A percentile compares a stretch with the other conserved stretches of the same genome.
Conservation (phyloP, 2,888 invertebrate genomes). For the Rhyacophila evoluta region DNA sequence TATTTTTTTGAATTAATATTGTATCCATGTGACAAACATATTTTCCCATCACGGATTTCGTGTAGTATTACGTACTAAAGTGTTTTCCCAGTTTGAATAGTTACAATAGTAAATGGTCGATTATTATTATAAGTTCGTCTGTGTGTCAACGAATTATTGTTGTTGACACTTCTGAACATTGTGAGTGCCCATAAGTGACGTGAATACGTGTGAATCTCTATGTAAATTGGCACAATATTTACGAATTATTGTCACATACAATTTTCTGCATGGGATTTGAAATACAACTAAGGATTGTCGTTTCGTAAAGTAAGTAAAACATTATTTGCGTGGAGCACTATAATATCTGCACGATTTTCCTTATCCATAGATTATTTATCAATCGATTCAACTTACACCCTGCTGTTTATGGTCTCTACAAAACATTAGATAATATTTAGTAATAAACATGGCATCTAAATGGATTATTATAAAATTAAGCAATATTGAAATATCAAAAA, state of each 20-base stretch:
- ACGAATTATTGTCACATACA: neutral
- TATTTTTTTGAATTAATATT: neutral
- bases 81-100: neutral
- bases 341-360: conserved; percentile 1
- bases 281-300: neutral
- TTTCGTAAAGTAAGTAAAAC: neutral
- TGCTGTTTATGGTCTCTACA: no score
- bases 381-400: no score
- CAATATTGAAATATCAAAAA: no score
- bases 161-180: conserved; percentile 9
- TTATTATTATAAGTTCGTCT: neutral
- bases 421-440: no score
- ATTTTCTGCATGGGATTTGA: neutral
- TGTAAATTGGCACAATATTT: conserved; percentile 7
- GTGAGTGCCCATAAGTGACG: neutral
- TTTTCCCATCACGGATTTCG: no score
- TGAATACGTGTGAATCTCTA: conserved; percentile 19
- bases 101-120: neutral
- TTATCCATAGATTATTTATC: no score
- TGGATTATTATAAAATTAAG: no score
- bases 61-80: neutral
- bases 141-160: conserved; percentile 4
- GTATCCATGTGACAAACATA: no score
- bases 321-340: neutral
- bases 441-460: no score